These are phyloP conservation scores for Leptinotarsa peninsularis DNA, from an alignment of 2,888 invertebrate genomes.

Conservation along the genomic window DNA sequence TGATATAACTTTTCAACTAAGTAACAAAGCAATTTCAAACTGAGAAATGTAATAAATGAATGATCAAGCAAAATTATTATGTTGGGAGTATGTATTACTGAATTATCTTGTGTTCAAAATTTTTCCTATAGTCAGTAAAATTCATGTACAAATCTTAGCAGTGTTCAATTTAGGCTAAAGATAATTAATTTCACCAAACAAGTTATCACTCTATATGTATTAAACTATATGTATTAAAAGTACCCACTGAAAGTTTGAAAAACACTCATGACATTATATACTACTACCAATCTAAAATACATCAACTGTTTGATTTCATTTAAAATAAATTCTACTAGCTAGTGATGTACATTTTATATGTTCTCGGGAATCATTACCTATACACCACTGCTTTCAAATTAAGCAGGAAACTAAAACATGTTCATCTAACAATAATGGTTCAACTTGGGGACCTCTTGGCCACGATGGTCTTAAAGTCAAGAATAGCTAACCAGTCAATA, in stretches of 20 bases:
- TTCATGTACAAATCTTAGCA: no score
- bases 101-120: no score
- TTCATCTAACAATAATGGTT: constrained; percentile 1
- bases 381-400: not conserved
- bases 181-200: no score
- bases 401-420: not conserved
- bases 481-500: not conserved
- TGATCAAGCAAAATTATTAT: no score
- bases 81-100: no score
- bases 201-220: no score
- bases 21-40: no score
- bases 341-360: not conserved
- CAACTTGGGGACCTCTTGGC: constrained; percentile 2
- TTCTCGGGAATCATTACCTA: not conserved
- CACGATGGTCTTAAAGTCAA: not conserved
- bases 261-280: not conserved
- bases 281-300: not conserved
- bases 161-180: no score
- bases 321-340: not conserved
- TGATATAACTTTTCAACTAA: no score
- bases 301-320: not conserved
- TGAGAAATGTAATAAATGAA: no score
- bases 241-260: not conserved
- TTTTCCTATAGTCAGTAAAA: no score
- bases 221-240: not conserved